Conservation (phyloP, 2,888 invertebrate species). For the Ypsolopha sequella region DNA sequence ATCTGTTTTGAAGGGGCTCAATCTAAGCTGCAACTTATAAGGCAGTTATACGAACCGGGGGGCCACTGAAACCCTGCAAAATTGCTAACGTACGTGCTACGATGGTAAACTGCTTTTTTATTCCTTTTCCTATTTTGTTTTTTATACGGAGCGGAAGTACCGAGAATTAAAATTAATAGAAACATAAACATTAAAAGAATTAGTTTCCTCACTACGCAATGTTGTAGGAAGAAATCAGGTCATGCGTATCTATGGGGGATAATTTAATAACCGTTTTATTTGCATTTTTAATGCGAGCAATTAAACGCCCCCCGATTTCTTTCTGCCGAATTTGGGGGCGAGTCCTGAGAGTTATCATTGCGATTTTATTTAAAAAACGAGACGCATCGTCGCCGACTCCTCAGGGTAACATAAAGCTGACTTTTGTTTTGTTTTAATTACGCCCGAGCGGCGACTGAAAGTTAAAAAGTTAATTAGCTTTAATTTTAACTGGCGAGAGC, state of each 20-base stretch:
- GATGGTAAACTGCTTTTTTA: slow-evolving; percentile 13
- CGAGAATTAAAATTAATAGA: too few relatives aligned
- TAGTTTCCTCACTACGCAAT: too few relatives aligned
- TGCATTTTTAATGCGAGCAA: background rate
- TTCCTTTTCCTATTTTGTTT: background rate
- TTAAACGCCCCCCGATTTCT: background rate
- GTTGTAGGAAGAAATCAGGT: too few relatives aligned
- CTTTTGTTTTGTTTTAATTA: slow-evolving; percentile 61
- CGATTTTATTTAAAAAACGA: slow-evolving; percentile 1
- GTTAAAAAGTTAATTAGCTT: slow-evolving; percentile 61
- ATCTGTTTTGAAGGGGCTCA: slow-evolving; percentile 5
- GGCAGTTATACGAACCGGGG: slow-evolving; percentile 4
- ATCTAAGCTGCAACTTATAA: slow-evolving; percentile 12
- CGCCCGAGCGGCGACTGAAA: slow-evolving; percentile 30
- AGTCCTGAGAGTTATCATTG: background rate
- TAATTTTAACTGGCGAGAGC: slow-evolving; percentile 47
- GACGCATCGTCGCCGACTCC: slow-evolving; percentile 24
- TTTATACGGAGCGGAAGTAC: background rate
- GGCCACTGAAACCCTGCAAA: slow-evolving; percentile 29
- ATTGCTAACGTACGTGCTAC: slow-evolving; percentile 48
- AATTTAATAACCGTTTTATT: too few relatives aligned
- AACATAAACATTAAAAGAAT: too few relatives aligned
- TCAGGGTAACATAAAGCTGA: slow-evolving; percentile 45
- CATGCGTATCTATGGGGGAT: too few relatives aligned
- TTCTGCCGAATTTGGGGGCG: background rate